These are phyloP conservation scores for Oconnorella tubifera DNA, from an alignment of 2,888 invertebrate genomes.

Conservation along the genomic window DNA sequence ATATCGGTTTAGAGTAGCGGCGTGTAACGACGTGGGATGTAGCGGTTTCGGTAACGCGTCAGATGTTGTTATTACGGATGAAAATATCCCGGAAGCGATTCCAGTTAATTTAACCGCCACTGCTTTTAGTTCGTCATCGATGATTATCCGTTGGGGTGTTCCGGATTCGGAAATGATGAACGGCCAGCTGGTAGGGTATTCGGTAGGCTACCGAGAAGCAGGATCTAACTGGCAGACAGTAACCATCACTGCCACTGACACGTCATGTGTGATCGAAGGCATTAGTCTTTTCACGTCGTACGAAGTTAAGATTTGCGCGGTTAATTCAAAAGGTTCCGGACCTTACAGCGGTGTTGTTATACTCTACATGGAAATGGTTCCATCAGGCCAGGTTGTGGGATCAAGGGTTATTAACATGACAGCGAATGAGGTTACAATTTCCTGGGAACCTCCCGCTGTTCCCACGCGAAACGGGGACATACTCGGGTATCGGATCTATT, in stretches of 20 bases:
- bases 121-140: constrained; percentile 89
- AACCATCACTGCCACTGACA: constrained; percentile 28
- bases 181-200: constrained; percentile 63
- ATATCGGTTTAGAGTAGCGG: constrained; percentile 88
- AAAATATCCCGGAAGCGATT: constrained; percentile 73
- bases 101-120: constrained; percentile 80
- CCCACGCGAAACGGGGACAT: constrained; percentile 51
- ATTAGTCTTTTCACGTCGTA: constrained; percentile 60
- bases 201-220: constrained; percentile 42
- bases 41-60: constrained; percentile 75
- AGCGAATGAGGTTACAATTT: constrained; percentile 65
- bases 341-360: constrained; percentile 60
- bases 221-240: constrained; percentile 17
- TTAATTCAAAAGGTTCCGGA: constrained; percentile 88
- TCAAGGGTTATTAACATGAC: constrained; percentile 74
- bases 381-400: constrained; percentile 84
- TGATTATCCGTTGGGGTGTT: constrained; percentile 82
- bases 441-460: constrained; percentile 47
- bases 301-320: constrained; percentile 85
- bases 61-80: constrained; percentile 42
- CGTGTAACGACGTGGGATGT: constrained; percentile 91
- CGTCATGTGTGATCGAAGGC: constrained; percentile 12
- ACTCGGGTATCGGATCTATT: constrained; percentile 51
- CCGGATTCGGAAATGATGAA: neutral
- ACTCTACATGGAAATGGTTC: constrained; percentile 60